These are phyloP conservation scores for Chascanopsetta lugubris DNA, from an alignment of 2,113 vertebrate species.

Conservation along the genomic window DNA sequence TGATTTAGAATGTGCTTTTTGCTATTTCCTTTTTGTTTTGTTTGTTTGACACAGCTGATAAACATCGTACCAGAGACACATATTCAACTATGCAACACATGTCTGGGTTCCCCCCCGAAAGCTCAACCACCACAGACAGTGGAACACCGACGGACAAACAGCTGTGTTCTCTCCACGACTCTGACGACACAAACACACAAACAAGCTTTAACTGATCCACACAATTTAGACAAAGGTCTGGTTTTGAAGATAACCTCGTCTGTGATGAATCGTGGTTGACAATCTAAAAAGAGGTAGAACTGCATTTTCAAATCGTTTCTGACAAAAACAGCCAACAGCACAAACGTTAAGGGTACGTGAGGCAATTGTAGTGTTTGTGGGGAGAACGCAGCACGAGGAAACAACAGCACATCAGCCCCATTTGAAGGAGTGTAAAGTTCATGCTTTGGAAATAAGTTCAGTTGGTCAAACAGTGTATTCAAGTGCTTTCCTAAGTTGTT, in stretches of 20 bases:
- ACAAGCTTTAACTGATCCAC: slow-evolving; percentile 42
- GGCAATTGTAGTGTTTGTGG: no score
- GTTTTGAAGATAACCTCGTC: slow-evolving; percentile 18
- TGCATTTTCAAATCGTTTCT: slow-evolving; percentile 23
- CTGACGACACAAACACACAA: slow-evolving; percentile 25
- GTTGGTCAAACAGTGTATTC: slow-evolving; percentile 94
- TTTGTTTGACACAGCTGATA: slow-evolving; percentile 69
- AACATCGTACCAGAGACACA: slow-evolving; percentile 87
- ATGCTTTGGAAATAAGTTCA: slow-evolving; percentile 88
- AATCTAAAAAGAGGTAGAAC: slow-evolving; percentile 56
- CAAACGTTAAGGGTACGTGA: slow-evolving; percentile 18
- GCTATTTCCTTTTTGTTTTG: slow-evolving; percentile 73
- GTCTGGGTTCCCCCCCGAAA: slow-evolving; percentile 85
- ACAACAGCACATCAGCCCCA: slow-evolving; percentile 82
- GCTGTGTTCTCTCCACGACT: slow-evolving; percentile 91
- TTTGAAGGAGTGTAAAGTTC: slow-evolving; percentile 91
- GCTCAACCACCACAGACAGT: slow-evolving; percentile 76
- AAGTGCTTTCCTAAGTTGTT: slow-evolving; percentile 94
- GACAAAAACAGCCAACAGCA: slow-evolving; percentile 40
- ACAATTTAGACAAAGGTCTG: slow-evolving; percentile 6
- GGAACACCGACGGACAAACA: slow-evolving; percentile 65
- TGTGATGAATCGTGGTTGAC: slow-evolving; percentile 62
- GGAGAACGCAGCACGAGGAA: slow-evolving; percentile 87
- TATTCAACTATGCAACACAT: slow-evolving; percentile 99
- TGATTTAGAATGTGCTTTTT: slow-evolving; percentile 91